Conservation (phyloP, 2,113 vertebrate genomes). For the Terrapene triunguis region DNA sequence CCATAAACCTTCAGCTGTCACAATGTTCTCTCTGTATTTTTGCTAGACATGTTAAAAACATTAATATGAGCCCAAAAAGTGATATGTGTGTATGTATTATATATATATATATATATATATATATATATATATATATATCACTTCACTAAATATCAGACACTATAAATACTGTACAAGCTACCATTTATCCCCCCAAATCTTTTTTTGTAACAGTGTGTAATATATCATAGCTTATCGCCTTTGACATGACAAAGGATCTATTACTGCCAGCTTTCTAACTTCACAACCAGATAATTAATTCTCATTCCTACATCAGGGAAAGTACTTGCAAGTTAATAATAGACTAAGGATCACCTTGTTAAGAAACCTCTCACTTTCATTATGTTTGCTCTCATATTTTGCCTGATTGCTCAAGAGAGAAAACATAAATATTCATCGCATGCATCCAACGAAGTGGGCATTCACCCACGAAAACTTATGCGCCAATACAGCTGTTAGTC, state of each 20-base stretch:
- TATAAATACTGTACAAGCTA: neutral
- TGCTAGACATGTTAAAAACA: neutral
- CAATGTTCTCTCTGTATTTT: rapidly evolving
- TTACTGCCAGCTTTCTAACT: constrained; percentile 32
- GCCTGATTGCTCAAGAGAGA: neutral
- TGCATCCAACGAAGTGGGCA: no score
- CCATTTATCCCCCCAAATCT: neutral
- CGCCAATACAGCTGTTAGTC: no score
- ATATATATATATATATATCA: neutral
- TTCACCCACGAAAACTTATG: no score
- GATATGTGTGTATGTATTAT: rapidly evolving
- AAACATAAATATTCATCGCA: neutral
- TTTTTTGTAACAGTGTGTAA: constrained; percentile 16
- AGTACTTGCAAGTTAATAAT: constrained; percentile 14
- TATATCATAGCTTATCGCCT: constrained; percentile 35
- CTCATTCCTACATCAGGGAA: constrained; percentile 22
- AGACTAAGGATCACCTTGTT: neutral
- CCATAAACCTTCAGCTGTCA: neutral
- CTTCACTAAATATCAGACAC: neutral
- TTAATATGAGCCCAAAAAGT: neutral
- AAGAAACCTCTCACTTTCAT: neutral
- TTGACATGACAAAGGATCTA: constrained; percentile 51
- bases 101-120: no score
- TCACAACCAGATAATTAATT: constrained; percentile 48
- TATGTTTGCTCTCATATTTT: neutral